Conservation (phyloP, 2,888 invertebrate genomes). For the Hemaris fuciformis region DNA sequence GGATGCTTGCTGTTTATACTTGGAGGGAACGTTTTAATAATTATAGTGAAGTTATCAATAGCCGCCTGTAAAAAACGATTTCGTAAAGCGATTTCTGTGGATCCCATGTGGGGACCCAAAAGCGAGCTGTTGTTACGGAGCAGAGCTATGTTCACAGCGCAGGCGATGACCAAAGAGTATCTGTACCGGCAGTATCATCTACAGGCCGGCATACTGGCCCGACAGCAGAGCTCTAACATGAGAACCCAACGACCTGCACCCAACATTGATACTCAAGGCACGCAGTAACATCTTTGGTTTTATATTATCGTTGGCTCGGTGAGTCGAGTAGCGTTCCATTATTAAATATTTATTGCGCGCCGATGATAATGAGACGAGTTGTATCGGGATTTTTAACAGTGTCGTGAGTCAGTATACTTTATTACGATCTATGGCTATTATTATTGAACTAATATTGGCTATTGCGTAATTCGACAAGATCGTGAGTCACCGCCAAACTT, state of each 20-base stretch:
- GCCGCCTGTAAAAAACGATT: conserved; percentile 40
- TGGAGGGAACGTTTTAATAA: conserved; percentile 22
- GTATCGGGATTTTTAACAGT: conserved; percentile 31
- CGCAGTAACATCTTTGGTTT: not conserved
- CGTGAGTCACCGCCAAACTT: conserved; percentile 70
- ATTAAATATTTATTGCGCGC: not conserved
- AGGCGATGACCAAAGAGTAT: conserved; percentile 78
- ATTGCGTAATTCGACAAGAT: conserved; percentile 65
- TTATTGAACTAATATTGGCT: conserved; percentile 66
- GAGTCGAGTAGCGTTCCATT: not conserved
- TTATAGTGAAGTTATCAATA: conserved; percentile 32
- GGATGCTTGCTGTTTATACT: conserved; percentile 26
- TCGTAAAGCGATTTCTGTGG: conserved; percentile 35
- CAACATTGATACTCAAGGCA: not conserved
- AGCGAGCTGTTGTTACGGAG: conserved; percentile 60
- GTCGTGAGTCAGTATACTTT: conserved; percentile 56
- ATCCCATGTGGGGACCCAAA: conserved; percentile 62
- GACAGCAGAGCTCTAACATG: conserved; percentile 54
- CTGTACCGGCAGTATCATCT: conserved; percentile 74
- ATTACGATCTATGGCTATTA: conserved; percentile 57
- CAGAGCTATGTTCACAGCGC: conserved; percentile 72
- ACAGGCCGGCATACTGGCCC: conserved; percentile 60
- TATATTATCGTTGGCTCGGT: too few species aligned
- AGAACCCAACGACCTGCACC: conserved; percentile 22
- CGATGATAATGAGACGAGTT: conserved; percentile 22